These are phyloP conservation scores for Cotesia typhae DNA, from an alignment of 1,140 invertebrate species.

Conservation along the genomic window DNA sequence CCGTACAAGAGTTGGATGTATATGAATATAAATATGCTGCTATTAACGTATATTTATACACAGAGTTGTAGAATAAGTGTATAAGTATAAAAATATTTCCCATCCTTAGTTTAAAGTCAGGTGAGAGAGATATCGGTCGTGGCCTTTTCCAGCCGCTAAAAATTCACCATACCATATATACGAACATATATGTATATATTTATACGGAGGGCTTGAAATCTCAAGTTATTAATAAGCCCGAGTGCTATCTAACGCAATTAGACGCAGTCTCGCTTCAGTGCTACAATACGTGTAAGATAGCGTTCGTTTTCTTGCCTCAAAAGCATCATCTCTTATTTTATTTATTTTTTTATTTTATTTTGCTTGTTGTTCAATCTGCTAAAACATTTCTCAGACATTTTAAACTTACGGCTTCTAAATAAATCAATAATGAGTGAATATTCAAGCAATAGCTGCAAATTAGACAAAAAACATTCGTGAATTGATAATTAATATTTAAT, in stretches of 20 bases:
- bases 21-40: slow-evolving; percentile 4
- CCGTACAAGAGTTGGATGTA: slow-evolving; percentile 6
- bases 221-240: slow-evolving; percentile 62
- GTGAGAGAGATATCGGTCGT: slow-evolving; percentile 30
- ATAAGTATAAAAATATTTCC: slow-evolving; percentile 1
- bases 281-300: slow-evolving; percentile 46
- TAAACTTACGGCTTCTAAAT: neutral
- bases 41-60: too few relatives aligned
- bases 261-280: slow-evolving; percentile 46
- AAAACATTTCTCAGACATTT: neutral
- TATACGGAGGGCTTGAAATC: slow-evolving; percentile 27
- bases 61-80: neutral
- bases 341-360: neutral
- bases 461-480: neutral
- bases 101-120: slow-evolving; percentile 2
- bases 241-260: slow-evolving; percentile 64
- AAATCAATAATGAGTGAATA: neutral
- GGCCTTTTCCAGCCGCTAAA: slow-evolving; percentile 21
- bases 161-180: slow-evolving; percentile 11
- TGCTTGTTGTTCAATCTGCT: neutral
- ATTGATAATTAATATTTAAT: slow-evolving; percentile 3
- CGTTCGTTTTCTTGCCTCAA: neutral
- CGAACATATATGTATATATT: too few relatives aligned
- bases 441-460: neutral
- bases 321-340: slow-evolving; percentile 10